Conservation (phyloP, 2,113 vertebrate genomes). For the Melanocharis versteri region DNA sequence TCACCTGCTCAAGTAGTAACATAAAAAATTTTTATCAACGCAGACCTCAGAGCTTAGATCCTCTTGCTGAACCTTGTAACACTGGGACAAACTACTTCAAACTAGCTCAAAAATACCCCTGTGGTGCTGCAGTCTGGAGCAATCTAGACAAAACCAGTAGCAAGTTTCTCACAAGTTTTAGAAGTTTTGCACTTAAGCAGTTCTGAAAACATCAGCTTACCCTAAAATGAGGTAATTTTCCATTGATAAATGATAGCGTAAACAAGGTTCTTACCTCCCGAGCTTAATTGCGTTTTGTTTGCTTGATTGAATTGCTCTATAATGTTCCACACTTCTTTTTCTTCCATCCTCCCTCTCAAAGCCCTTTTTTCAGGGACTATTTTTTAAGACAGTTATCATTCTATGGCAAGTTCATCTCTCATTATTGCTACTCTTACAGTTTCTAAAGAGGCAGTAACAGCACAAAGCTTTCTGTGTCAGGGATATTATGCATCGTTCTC, state of each 20-base stretch:
- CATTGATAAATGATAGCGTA: neutral
- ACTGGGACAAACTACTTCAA: neutral
- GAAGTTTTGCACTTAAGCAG: neutral
- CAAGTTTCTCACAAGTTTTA: neutral
- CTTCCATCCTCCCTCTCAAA: neutral
- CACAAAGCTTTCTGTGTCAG: neutral
- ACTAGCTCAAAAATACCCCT: neutral
- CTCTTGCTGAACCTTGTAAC: neutral
- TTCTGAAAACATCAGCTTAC: neutral
- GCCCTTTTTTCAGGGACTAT: neutral
- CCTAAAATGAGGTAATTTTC: neutral
- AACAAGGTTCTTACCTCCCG: neutral
- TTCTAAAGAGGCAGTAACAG: neutral
- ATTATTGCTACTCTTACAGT: neutral
- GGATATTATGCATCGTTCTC: rapidly evolving
- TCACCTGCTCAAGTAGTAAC: neutral
- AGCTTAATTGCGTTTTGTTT: neutral
- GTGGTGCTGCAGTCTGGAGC: neutral
- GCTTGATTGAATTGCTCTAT: neutral
- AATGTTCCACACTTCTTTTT: neutral
- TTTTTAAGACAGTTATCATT: neutral
- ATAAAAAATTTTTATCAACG: neutral
- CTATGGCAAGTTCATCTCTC: neutral
- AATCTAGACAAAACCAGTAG: neutral
- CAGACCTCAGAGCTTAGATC: neutral